Conservation (phyloP, 2,888 invertebrate species). For the Nesidiocoris tenuis region DNA sequence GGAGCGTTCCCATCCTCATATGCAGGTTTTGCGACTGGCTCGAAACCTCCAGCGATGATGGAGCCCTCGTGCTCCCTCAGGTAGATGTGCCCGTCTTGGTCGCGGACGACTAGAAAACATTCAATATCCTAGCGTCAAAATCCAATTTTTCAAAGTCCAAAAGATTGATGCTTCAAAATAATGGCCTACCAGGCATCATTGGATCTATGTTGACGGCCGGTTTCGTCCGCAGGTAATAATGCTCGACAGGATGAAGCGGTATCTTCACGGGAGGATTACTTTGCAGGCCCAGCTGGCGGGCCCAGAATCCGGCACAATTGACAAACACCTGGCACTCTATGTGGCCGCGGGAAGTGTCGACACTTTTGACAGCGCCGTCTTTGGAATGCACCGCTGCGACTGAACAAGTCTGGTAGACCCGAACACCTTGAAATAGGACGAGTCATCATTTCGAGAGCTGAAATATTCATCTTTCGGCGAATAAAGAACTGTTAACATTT, state of each 20-base stretch:
- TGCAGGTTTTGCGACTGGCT: constrained; percentile 85
- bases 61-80: constrained; percentile 82
- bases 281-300: constrained; percentile 81
- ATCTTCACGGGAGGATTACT: constrained; percentile 80
- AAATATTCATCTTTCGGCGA: too few species aligned
- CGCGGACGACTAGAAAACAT: constrained; percentile 67
- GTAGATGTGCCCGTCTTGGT: constrained; percentile 84
- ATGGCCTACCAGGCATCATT: constrained; percentile 81
- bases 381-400: constrained; percentile 68
- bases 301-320: constrained; percentile 95
- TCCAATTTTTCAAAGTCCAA: background rate
- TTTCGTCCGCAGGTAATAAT: constrained; percentile 89
- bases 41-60: constrained; percentile 86
- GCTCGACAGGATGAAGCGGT: constrained; percentile 88
- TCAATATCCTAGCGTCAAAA: too few species aligned
- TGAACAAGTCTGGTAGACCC: constrained; percentile 75
- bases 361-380: constrained; percentile 67
- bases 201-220: constrained; percentile 72
- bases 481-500: too few species aligned
- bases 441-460: too few species aligned
- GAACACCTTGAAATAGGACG: constrained; percentile 55
- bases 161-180: background rate
- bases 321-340: constrained; percentile 89
- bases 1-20: constrained; percentile 74
- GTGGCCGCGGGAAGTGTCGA: constrained; percentile 73